Percentiles rank a stretch among this genome's conserved stretches.
These are phyloP conservation scores for Alviniconcha strummeri DNA, from an alignment of 2,888 invertebrate genomes.

Conservation along the genomic window DNA sequence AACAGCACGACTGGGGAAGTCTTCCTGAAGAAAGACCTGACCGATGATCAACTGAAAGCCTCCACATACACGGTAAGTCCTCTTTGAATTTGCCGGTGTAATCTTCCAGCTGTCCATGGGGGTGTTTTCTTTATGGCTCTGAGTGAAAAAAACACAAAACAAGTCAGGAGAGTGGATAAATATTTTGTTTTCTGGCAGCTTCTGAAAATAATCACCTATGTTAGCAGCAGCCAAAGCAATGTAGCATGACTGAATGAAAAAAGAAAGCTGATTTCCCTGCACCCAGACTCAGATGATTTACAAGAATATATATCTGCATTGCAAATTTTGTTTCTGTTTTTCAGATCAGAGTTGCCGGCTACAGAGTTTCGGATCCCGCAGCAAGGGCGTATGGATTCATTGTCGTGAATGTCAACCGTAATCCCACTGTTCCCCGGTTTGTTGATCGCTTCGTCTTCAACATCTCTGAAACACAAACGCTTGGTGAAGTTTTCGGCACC, in stretches of 20 bases:
- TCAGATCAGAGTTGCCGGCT: slow-evolving; percentile 58
- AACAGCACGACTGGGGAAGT: slow-evolving; percentile 89
- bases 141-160: neutral
- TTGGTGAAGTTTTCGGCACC: slow-evolving; percentile 52
- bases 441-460: slow-evolving; percentile 40
- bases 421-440: slow-evolving; percentile 59
- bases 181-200: too few relatives aligned
- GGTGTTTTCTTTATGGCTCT: slow-evolving; percentile 32
- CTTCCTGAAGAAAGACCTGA: slow-evolving; percentile 44
- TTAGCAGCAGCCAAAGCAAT: too few relatives aligned
- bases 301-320: too few relatives aligned
- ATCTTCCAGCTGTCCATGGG: neutral
- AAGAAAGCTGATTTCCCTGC: too few relatives aligned
- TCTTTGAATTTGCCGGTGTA: neutral
- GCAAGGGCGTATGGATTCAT: slow-evolving; percentile 53
- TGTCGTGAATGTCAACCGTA: slow-evolving; percentile 50
- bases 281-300: too few relatives aligned
- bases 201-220: too few relatives aligned
- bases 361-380: slow-evolving; percentile 55
- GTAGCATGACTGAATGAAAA: too few relatives aligned
- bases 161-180: neutral
- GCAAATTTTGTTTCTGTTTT: neutral
- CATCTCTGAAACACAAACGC: slow-evolving; percentile 53
- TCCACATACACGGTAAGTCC: slow-evolving; percentile 45
- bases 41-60: slow-evolving; percentile 47